Percentiles rank a stretch among this genome's conserved stretches.
These are phyloP conservation scores for Sarotherodon lohbergeri DNA, from an alignment of 2,113 vertebrate species.

Conservation along the genomic window DNA sequence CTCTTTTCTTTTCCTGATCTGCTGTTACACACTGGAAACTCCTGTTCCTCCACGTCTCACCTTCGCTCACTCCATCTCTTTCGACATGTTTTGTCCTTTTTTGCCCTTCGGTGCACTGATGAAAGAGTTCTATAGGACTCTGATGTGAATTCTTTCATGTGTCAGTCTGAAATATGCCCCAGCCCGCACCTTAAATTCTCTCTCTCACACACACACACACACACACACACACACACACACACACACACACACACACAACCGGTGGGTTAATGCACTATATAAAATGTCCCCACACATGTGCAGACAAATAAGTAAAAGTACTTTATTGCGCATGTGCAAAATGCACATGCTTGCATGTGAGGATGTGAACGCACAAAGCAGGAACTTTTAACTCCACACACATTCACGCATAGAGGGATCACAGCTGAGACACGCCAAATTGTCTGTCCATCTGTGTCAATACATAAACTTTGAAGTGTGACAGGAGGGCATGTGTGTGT, in stretches of 20 bases:
- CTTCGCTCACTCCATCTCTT: background rate
- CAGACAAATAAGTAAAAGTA: background rate
- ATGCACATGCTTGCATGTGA: background rate
- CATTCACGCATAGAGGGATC: background rate
- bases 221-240: background rate
- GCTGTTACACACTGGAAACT: conserved; percentile 15
- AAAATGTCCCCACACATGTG: background rate
- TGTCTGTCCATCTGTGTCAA: conserved; percentile 33
- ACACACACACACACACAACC: background rate
- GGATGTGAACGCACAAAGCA: background rate
- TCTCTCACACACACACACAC: background rate
- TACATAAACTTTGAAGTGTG: background rate
- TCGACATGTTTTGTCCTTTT: background rate
- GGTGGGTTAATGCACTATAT: background rate
- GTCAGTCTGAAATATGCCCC: background rate
- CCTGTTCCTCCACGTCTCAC: conserved; percentile 25
- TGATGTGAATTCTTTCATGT: conserved; percentile 11
- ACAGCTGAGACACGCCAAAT: background rate
- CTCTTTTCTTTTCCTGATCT: background rate
- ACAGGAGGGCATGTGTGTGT: background rate
- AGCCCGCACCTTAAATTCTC: background rate
- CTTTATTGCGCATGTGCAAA: background rate
- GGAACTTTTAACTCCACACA: background rate
- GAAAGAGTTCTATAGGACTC: conserved; percentile 1
- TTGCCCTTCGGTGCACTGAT: background rate